Conservation (phyloP, 2,113 vertebrate genomes). For the Podocnemis expansa region DNA sequence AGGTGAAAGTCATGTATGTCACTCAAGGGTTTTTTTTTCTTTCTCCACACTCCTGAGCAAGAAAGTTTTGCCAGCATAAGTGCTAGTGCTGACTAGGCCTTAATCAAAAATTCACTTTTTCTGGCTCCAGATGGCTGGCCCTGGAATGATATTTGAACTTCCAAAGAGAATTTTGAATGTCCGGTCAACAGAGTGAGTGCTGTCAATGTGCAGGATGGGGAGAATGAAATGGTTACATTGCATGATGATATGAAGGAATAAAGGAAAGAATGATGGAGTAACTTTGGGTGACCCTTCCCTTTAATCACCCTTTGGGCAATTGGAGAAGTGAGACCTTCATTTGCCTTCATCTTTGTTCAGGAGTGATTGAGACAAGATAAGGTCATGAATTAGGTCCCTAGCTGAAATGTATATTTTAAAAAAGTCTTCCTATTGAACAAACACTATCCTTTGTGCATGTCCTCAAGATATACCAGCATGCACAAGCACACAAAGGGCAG, state of each 20-base stretch:
- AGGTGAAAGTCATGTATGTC: too few relatives aligned
- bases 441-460: conserved; percentile 34
- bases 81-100: neutral
- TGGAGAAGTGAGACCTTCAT: conserved; percentile 15
- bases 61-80: too few relatives aligned
- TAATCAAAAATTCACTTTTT: neutral
- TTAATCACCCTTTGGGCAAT: neutral
- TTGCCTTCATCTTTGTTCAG: neutral
- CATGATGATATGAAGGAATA: neutral
- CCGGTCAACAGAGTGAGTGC: neutral
- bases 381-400: conserved; percentile 39
- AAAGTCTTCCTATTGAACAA: conserved; percentile 53
- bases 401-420: conserved; percentile 48
- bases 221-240: neutral
- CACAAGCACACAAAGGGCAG: neutral
- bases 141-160: neutral
- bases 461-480: conserved; percentile 47
- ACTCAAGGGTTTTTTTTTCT: too few relatives aligned
- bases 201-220: neutral
- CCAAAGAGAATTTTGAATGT: neutral
- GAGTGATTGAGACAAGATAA: conserved; percentile 50
- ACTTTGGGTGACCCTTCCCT: neutral
- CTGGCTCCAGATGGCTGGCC: neutral
- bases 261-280: neutral
- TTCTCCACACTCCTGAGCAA: too few relatives aligned